A percentile compares a stretch with the other conserved stretches of the same genome.
phyloP scores from a whole-genome alignment of 1,140 invertebrate species.

The Colletes gigas region DNA sequence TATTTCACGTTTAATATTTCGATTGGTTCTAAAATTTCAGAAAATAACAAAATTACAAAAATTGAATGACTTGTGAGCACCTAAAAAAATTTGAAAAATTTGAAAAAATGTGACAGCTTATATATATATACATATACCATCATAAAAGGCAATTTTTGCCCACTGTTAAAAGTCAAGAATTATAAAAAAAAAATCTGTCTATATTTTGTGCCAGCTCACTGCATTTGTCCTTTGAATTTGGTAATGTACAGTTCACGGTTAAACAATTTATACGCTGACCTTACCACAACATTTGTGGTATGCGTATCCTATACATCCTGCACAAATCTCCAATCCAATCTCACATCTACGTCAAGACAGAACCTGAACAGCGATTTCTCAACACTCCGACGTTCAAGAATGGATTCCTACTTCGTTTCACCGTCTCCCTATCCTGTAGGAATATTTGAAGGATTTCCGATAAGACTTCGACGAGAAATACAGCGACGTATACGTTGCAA shows the following conservation, averaged over 20 bases:
- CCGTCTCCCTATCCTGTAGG: neutral
- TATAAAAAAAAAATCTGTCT: too few relatives aligned
- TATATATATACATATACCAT: too few relatives aligned
- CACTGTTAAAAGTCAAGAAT: too few relatives aligned
- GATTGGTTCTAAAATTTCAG: too few relatives aligned
- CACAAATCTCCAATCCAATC: conserved; percentile 29
- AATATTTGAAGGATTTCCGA: conserved; percentile 43
- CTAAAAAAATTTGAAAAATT: too few relatives aligned
- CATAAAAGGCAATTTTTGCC: too few relatives aligned
- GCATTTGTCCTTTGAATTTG: neutral
- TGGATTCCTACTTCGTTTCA: conserved; percentile 22
- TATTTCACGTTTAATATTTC: too few relatives aligned
- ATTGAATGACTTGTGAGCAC: too few relatives aligned
- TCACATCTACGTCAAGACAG: conserved; percentile 18
- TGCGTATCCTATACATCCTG: neutral
- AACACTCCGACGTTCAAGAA: conserved; percentile 22
- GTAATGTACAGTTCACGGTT: neutral
- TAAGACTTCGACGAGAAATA: conserved; percentile 4
- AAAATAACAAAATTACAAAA: too few relatives aligned
- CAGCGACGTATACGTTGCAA: neutral
- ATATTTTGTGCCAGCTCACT: too few relatives aligned
- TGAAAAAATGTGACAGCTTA: too few relatives aligned
- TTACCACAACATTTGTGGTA: neutral
- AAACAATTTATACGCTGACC: neutral
- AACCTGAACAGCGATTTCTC: conserved; percentile 37